Percentiles rank a stretch among this genome's conserved stretches.
Evolutionary conservation across 2,113 vertebrate species (phyloP).

Genomic region (Brachionichthys hirsutus): DNA sequence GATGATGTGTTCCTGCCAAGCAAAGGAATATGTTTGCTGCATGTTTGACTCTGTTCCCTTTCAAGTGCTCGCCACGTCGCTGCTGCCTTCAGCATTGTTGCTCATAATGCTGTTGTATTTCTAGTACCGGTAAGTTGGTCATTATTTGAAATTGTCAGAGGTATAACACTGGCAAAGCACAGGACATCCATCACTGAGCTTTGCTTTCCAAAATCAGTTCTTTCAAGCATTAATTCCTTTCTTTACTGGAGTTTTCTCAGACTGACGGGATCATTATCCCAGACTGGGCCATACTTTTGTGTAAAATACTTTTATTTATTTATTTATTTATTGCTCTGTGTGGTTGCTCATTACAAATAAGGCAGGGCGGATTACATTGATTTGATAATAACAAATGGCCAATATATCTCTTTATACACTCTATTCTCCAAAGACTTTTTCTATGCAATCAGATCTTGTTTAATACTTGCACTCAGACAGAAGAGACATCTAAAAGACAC

Average conservation of each 20-base stretch:
- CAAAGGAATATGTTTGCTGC: neutral
- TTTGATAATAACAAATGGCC: no score
- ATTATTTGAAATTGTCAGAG: neutral
- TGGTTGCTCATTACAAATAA: neutral
- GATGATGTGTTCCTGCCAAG: slow-evolving; percentile 34
- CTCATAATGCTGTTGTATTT: neutral
- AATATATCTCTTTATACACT: no score
- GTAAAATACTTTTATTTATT: neutral
- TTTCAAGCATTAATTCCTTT: neutral
- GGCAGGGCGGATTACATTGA: neutral
- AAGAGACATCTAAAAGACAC: neutral
- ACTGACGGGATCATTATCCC: neutral
- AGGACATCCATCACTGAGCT: neutral
- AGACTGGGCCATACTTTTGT: neutral
- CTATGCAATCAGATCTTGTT: no score
- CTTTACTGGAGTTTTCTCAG: neutral
- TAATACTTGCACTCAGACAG: neutral
- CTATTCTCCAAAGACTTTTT: no score
- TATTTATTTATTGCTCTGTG: no score
- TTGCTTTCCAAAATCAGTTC: neutral
- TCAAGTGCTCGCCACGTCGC: slow-evolving; percentile 40
- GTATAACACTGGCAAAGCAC: neutral
- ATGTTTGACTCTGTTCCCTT: slow-evolving; percentile 8
- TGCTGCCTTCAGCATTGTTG: slow-evolving; percentile 27
- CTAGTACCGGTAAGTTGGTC: neutral